Evolutionary conservation across 2,113 vertebrate genomes (phyloP).

Genomic region (Bos javanicus): DNA sequence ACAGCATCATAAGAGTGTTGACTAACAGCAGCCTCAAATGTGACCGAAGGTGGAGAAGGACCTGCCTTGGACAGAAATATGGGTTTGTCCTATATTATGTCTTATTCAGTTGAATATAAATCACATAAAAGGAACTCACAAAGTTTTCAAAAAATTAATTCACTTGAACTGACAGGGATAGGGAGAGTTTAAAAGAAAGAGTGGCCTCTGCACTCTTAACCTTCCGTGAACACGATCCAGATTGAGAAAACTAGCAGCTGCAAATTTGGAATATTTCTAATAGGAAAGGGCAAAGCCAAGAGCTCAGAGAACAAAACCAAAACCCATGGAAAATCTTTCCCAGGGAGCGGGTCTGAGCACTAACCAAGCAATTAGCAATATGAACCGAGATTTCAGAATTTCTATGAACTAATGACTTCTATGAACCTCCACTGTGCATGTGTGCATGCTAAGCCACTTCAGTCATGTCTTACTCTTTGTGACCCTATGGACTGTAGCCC

Average conservation of each 20-base stretch:
- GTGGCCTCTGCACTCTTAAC: background rate
- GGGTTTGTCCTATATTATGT: background rate
- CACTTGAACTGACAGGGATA: background rate
- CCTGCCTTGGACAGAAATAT: background rate
- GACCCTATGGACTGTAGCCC: background rate
- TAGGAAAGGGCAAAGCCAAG: background rate
- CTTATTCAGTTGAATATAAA: background rate
- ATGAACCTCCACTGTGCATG: background rate
- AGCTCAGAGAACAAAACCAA: background rate
- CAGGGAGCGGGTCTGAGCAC: background rate
- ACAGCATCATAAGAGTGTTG: background rate
- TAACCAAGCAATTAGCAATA: background rate
- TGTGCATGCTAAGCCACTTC: background rate
- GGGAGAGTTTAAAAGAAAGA: background rate
- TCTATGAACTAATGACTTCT: background rate
- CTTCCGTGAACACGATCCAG: background rate
- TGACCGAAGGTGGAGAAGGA: background rate
- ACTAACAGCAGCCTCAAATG: background rate
- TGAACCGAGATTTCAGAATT: background rate
- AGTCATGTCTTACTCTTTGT: background rate
- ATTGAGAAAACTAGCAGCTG: background rate
- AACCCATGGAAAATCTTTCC: background rate
- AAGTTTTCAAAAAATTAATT: conserved; percentile 32
- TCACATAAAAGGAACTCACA: background rate
- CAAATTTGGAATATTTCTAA: background rate